phyloP scores from a whole-genome alignment of 2,113 vertebrate genomes.

The Nothocercus nigrocapillus region DNA sequence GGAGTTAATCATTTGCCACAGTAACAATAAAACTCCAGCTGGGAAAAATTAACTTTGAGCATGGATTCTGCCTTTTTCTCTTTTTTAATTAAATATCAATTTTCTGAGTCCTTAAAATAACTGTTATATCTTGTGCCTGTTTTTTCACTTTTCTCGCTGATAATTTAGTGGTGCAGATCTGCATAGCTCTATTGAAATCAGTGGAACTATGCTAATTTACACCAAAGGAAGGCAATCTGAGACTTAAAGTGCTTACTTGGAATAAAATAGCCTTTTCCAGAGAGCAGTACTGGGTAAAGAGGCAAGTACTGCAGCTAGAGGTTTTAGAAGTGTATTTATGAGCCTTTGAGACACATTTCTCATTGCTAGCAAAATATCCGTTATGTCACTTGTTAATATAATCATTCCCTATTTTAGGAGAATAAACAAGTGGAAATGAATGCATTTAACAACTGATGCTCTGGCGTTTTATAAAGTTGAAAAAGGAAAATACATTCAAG shows the following conservation, averaged over 20 bases:
- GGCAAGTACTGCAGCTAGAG: neutral
- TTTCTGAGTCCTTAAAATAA: neutral
- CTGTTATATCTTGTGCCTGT: neutral
- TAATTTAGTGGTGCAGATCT: neutral
- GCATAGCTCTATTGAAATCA: neutral
- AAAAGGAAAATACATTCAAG: neutral
- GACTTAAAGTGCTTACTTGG: neutral
- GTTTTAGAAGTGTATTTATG: slow-evolving; percentile 39
- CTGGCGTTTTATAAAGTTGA: neutral
- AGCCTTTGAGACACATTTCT: slow-evolving; percentile 3
- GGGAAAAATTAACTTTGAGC: neutral
- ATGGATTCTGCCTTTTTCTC: neutral
- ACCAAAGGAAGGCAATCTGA: neutral
- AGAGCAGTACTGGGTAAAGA: slow-evolving; percentile 17
- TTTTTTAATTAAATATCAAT: neutral
- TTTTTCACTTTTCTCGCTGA: neutral
- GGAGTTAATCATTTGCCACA: neutral
- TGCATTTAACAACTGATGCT: neutral
- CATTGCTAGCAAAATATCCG: neutral
- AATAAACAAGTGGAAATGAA: neutral
- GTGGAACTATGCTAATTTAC: neutral
- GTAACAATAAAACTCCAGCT: neutral
- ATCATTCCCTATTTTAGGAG: slow-evolving; percentile 39
- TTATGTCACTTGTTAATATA: slow-evolving; percentile 41
- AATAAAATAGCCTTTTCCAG: neutral